Evolutionary conservation across 2,888 invertebrate genomes (phyloP).

Genomic region (Chrysopilus asiliformis): DNA sequence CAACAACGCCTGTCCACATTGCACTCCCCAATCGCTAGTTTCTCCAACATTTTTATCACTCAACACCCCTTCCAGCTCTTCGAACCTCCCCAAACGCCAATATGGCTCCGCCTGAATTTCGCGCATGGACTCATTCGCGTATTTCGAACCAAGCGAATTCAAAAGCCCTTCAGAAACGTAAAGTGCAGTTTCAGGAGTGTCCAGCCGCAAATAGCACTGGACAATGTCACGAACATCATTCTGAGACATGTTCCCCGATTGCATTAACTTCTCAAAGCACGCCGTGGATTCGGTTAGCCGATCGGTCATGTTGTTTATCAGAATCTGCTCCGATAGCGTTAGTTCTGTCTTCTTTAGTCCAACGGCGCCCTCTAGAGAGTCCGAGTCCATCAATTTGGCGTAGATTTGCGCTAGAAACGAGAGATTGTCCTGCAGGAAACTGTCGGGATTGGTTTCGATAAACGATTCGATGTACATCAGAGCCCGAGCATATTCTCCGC

Average conservation of each 20-base stretch:
- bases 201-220: conserved; percentile 71
- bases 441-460: conserved; percentile 42
- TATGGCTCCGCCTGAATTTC: conserved; percentile 68
- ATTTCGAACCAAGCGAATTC: conserved; percentile 44
- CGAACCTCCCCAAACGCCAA: conserved; percentile 76
- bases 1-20: conserved; percentile 57
- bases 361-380: conserved; percentile 72
- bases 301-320: conserved; percentile 74
- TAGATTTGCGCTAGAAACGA: conserved; percentile 66
- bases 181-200: conserved; percentile 75
- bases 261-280: conserved; percentile 73
- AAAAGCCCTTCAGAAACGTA: conserved; percentile 57
- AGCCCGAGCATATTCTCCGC: conserved; percentile 61
- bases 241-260: conserved; percentile 40
- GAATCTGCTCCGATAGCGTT: conserved; percentile 65
- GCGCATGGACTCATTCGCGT: conserved; percentile 48
- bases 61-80: conserved; percentile 54
- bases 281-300: conserved; percentile 71
- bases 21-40: conserved; percentile 54
- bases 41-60: conserved; percentile 36
- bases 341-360: conserved; percentile 64
- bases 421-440: conserved; percentile 44
- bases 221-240: conserved; percentile 55
- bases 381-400: conserved; percentile 76
- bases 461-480: conserved; percentile 62